Percentiles rank a stretch among this genome's conserved stretches.
Conservation (phyloP, 2,113 vertebrate species). For the Amblyornis subalaris region DNA sequence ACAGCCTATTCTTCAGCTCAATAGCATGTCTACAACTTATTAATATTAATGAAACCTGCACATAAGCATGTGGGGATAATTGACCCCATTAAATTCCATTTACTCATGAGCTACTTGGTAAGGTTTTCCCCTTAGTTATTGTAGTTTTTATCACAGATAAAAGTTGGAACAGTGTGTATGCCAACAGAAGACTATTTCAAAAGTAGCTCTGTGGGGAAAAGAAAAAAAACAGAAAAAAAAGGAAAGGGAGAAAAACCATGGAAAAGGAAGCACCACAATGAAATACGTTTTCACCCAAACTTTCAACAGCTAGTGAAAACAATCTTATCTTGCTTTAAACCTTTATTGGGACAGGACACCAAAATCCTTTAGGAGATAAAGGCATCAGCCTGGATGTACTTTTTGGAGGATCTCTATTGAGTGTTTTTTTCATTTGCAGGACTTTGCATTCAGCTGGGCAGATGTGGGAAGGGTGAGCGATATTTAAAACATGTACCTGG, state of each 20-base stretch:
- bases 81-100: constrained; percentile 68
- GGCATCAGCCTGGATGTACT: neutral
- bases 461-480: neutral
- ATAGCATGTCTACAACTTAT: constrained; percentile 23
- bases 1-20: constrained; percentile 33
- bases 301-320: constrained; percentile 6
- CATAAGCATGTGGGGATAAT: constrained; percentile 45
- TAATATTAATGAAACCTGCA: constrained; percentile 65
- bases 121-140: constrained; percentile 47
- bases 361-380: neutral
- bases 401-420: neutral
- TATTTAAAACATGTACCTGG: neutral
- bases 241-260: neutral
- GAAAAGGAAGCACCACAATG: neutral
- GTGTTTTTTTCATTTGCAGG: neutral
- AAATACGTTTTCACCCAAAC: constrained; percentile 18
- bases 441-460: neutral
- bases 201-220: neutral
- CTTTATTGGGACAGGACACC: neutral
- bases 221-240: neutral
- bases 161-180: neutral
- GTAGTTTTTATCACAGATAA: neutral
- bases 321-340: neutral
- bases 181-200: constrained; percentile 10
- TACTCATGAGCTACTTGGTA: constrained; percentile 57